Evolutionary conservation across 2,113 vertebrate species (phyloP).

Genomic region (Danio rerio): DNA sequence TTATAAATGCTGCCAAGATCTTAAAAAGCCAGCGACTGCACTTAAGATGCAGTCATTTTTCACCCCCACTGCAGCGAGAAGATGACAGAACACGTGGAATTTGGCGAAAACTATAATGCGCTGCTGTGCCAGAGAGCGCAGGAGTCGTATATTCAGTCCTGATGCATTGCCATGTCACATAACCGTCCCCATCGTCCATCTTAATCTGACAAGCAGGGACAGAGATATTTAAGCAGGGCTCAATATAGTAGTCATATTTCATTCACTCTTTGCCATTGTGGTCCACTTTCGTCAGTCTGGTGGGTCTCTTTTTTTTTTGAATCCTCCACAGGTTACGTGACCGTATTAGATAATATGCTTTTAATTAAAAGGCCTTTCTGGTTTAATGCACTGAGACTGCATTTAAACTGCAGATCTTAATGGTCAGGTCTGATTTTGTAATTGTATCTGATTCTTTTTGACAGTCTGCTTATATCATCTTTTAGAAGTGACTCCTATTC

Average conservation of each 20-base stretch:
- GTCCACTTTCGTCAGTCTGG: neutral
- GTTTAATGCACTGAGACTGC: neutral
- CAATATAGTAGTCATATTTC: conserved; percentile 42
- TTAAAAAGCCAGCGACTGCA: conserved; percentile 32
- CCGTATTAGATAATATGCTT: neutral
- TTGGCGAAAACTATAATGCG: conserved; percentile 25
- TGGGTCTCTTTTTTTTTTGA: conserved; percentile 7
- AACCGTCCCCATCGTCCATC: conserved; percentile 6
- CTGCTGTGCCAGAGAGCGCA: neutral
- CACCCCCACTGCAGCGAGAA: conserved; percentile 18
- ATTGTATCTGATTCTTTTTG: too few relatives aligned
- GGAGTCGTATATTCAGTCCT: conserved; percentile 22
- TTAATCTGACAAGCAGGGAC: conserved; percentile 39
- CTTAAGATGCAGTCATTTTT: conserved; percentile 40
- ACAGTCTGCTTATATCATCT: too few relatives aligned
- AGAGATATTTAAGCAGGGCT: conserved; percentile 42
- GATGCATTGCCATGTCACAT: conserved; percentile 32
- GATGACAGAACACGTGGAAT: conserved; percentile 36
- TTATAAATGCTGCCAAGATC: conserved; percentile 19
- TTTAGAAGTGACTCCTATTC: too few relatives aligned
- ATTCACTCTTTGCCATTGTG: conserved; percentile 8
- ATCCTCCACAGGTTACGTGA: neutral
- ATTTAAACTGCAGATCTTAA: too few relatives aligned
- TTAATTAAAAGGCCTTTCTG: neutral
- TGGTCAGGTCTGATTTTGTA: too few relatives aligned